Base-by-base conservation (phyloP, 2,797 vertebrate genomes). In the Hirundo rustica region DNA sequence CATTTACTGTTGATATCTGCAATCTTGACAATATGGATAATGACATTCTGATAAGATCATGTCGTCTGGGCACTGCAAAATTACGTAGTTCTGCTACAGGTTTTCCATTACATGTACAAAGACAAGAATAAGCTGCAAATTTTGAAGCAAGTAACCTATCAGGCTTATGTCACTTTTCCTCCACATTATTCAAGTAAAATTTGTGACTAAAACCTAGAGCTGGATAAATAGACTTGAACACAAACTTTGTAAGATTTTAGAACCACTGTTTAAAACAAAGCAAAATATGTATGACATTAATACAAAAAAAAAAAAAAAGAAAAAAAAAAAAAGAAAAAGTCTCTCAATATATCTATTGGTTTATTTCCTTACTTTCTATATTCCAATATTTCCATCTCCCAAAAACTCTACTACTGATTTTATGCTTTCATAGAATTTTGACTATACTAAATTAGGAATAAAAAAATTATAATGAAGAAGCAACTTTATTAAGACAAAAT, bases 41-140 rank as follows among this genome's bases (percentile, higher is more conserved):
- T 77, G 88, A 94, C 42, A 61, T 38, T 70, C 65, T 92, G 97
- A 97, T 97, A 97, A 97, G 96, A 97, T 97, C 96, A 85, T 13
- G 53, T 88, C 68, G 94, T 97, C 98, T 97, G 84, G 88, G 67
- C 71, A 62, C 42, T 71, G 92, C 92, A 88, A 96, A 97, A 97
- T 95, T 76, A 89, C 74, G 77, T 34, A 68, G 60, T 58, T 66
- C 16, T 96, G 70, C 21, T 17, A 47, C 65, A 85, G 13, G 32
- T 42, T 89, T 89, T 92, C 94, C 88, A 81, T 95, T 94, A 92
- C 53, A 47, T 29, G 32, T 67, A 93, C 72, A 91, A 82, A 95
- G 95, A 94, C 74, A 90, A 90, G 55, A 89, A 68, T 45, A 66
- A 86, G 48, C 83, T 88, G 53, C 51, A 94, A 84, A 79, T 9